Percentiles rank a stretch among this genome's conserved stretches.
These are phyloP conservation scores for Periplaneta americana DNA, from an alignment of 1,140 invertebrate genomes.

Conservation along the genomic window DNA sequence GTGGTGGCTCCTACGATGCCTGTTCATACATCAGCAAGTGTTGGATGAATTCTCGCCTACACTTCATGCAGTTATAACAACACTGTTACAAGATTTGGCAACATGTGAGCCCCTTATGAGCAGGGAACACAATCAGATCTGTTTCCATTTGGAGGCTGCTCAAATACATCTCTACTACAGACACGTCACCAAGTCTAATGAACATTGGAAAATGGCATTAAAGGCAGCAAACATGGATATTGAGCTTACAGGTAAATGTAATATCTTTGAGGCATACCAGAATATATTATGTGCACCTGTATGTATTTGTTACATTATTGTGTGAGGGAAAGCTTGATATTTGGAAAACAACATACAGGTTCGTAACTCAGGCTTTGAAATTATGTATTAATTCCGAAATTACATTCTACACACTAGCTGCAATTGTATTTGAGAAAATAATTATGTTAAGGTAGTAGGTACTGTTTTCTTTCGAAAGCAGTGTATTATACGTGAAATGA, in stretches of 20 bases:
- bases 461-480: too few relatives aligned
- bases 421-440: too few relatives aligned
- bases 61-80: not conserved
- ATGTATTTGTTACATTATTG: not conserved
- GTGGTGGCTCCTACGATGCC: slow-evolving; percentile 8
- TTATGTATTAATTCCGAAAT: too few relatives aligned
- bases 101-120: not conserved
- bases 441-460: too few relatives aligned
- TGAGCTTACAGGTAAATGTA: slow-evolving; percentile 53
- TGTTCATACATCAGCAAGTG: slow-evolving; percentile 2
- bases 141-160: slow-evolving; percentile 68
- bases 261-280: too few relatives aligned
- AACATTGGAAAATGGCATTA: slow-evolving; percentile 57
- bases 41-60: slow-evolving; percentile 1
- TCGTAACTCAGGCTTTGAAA: too few relatives aligned
- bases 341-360: too few relatives aligned
- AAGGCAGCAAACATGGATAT: slow-evolving; percentile 57
- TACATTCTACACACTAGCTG: too few relatives aligned
- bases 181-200: slow-evolving; percentile 59
- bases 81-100: slow-evolving; percentile 1
- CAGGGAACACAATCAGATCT: slow-evolving; percentile 38
- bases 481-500: too few relatives aligned
- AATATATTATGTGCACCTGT: too few relatives aligned
- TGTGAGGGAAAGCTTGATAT: not conserved
- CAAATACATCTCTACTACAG: slow-evolving; percentile 70